Percentiles rank a stretch among this genome's conserved stretches.
Conservation (phyloP, 2,888 invertebrate species). For the Conus canariensis region DNA sequence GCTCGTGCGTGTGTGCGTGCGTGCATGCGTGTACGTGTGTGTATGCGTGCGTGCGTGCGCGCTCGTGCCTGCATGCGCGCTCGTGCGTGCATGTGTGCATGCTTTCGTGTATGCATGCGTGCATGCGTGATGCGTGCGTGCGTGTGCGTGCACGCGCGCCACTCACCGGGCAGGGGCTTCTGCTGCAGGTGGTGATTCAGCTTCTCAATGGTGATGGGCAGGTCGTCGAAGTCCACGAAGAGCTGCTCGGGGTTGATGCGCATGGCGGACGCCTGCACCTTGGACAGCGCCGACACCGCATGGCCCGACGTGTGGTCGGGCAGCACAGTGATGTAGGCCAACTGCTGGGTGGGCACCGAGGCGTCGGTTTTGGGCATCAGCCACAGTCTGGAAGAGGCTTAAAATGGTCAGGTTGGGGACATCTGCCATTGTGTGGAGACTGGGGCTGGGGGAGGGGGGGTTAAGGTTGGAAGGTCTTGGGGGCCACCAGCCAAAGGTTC, state of each 20-base stretch:
- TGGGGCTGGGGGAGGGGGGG: no score
- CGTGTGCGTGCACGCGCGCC: no score
- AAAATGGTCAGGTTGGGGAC: no score
- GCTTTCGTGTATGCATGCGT: no score
- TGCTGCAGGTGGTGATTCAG: conserved; percentile 51
- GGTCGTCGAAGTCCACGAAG: conserved; percentile 46
- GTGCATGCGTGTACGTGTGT: no score
- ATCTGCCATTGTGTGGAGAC: no score
- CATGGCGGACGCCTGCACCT: conserved; percentile 13
- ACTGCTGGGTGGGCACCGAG: conserved; percentile 44
- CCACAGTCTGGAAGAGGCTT: conserved; percentile 47
- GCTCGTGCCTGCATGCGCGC: no score
- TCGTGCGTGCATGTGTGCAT: no score
- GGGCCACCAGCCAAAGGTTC: no score
- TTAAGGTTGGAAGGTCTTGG: neutral
- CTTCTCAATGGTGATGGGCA: conserved; percentile 48
- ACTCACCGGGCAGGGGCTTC: conserved; percentile 50
- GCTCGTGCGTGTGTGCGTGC: no score
- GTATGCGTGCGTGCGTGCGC: no score
- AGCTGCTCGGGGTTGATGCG: conserved; percentile 38
- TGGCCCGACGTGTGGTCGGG: conserved; percentile 45
- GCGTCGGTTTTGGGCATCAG: conserved; percentile 45
- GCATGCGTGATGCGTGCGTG: no score
- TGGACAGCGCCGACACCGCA: conserved; percentile 13
- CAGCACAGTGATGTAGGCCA: conserved; percentile 50